Base-by-base conservation (phyloP, 2,797 vertebrate species). In the Tarsius wallacei region DNA sequence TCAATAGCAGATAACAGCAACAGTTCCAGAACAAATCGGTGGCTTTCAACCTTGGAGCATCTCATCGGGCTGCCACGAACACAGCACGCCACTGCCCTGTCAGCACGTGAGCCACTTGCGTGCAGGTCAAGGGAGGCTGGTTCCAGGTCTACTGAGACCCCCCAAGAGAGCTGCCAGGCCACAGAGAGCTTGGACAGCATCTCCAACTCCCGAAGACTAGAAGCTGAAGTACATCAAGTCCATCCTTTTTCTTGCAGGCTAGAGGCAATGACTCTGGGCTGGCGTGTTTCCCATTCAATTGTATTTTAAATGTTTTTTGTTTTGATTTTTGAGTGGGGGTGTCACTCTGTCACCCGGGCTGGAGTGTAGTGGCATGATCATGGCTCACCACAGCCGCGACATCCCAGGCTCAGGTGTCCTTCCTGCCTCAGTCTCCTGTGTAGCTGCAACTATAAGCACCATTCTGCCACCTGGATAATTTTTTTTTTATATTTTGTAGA, bases 21-120 rank as follows among this genome's bases (percentile, higher is more conserved):
- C 28, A 66, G 28, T 61, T 93, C 31, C 68, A 91, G 74, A 81
- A 89, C 55, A 95, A 90, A 96, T 80, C 76, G 64, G 19, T 61
- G 33, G 36, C 71, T 97, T 87, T 63, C 36, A 74, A 89, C 74
- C 71, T n/a, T 73, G n/a, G 31, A 87, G 47, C 28, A 31, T 42
- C 64, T 85, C 94, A 97, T 97, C 84, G 93, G 95, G 76, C 96
- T 26, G 87, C 76, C 87, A 96, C 1, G 12, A 84, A 11, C 31
- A 63, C 22, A 91, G 47, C 19, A 11, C 7, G 49, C 49, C n/a
- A 5, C 53, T 73, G 47, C 88, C 53, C 28, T 47, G 22, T 10
- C 83, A 87, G 33, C 19, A 3, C 19, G 3, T 51, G 61, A 85
- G 71, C 31, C 83, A 9, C 51, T 76, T 77, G 57, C 86, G 42